These are phyloP conservation scores for Spisula solida DNA, from an alignment of 2,888 invertebrate species.

Conservation along the genomic window DNA sequence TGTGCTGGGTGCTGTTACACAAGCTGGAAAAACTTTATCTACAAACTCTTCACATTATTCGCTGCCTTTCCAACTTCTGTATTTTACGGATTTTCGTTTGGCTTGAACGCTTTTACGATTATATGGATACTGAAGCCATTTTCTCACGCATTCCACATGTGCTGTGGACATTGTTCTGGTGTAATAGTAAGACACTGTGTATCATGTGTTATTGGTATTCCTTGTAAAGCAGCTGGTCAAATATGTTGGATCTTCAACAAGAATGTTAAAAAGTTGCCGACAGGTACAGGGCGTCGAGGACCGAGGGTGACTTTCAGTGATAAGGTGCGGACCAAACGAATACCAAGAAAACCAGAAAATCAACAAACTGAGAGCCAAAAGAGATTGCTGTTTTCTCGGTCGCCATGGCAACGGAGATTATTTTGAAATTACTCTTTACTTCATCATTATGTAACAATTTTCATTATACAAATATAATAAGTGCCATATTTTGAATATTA, in stretches of 20 bases:
- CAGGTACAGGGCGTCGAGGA: neutral
- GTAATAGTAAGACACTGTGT: constrained; percentile 5
- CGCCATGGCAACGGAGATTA: neutral
- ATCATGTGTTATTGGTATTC: constrained; percentile 21
- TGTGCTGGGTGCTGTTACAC: constrained; percentile 45
- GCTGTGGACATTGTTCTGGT: constrained; percentile 15
- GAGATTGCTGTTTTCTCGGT: neutral
- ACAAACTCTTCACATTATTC: constrained; percentile 28
- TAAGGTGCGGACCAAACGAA: constrained; percentile 43
- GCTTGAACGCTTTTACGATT: neutral
- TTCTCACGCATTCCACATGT: neutral
- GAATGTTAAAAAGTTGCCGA: neutral
- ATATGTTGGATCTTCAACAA: constrained; percentile 45
- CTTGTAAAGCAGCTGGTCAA: constrained; percentile 25
- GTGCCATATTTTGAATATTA: neutral
- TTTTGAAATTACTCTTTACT: neutral
- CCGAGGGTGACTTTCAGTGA: constrained; percentile 51
- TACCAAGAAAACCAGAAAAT: constrained; percentile 35
- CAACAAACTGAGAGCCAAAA: neutral
- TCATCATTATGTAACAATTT: neutral
- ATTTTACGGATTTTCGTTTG: constrained; percentile 41
- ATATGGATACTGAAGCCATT: constrained; percentile 52
- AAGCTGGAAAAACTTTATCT: constrained; percentile 47
- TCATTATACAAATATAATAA: neutral
- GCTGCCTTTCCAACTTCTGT: constrained; percentile 31